A percentile compares a stretch with the other conserved stretches of the same genome.
Conservation (phyloP, 2,797 vertebrate species). For the Poecile montanus region DNA sequence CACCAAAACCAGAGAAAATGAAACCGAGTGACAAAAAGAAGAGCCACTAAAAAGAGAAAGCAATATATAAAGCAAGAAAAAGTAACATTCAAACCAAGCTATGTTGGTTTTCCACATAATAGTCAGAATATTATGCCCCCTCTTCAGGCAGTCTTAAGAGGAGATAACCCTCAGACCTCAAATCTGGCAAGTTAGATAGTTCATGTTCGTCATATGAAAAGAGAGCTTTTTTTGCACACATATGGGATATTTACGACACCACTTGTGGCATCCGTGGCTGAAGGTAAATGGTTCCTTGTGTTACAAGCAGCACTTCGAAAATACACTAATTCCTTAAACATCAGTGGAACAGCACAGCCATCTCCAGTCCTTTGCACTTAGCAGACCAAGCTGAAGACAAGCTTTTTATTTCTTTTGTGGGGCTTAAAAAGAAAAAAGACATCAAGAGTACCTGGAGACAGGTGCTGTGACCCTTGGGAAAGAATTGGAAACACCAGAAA, state of each 20-base stretch:
- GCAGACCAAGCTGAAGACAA: background rate
- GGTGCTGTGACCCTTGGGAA: background rate
- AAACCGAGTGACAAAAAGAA: background rate
- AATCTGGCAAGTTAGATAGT: background rate
- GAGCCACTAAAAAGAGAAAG: background rate
- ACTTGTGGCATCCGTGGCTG: background rate
- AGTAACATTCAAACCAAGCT: slow-evolving; percentile 87
- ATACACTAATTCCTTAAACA: background rate
- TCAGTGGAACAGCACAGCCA: background rate
- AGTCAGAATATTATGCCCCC: background rate
- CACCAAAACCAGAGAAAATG: slow-evolving; percentile 44
- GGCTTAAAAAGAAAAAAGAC: background rate
- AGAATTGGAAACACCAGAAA: background rate
- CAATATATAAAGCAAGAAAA: slow-evolving; percentile 19
- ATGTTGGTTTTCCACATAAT: slow-evolving; percentile 83
- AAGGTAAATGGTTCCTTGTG: background rate
- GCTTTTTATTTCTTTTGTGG: background rate
- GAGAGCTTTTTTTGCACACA: background rate
- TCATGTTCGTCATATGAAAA: background rate
- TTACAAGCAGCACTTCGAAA: background rate
- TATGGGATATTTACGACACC: background rate
- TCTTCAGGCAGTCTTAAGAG: background rate
- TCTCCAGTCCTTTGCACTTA: background rate
- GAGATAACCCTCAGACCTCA: background rate
- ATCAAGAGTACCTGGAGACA: background rate